Base-by-base conservation (phyloP, 2,797 vertebrate species). In the Phylloscopus collybita region DNA sequence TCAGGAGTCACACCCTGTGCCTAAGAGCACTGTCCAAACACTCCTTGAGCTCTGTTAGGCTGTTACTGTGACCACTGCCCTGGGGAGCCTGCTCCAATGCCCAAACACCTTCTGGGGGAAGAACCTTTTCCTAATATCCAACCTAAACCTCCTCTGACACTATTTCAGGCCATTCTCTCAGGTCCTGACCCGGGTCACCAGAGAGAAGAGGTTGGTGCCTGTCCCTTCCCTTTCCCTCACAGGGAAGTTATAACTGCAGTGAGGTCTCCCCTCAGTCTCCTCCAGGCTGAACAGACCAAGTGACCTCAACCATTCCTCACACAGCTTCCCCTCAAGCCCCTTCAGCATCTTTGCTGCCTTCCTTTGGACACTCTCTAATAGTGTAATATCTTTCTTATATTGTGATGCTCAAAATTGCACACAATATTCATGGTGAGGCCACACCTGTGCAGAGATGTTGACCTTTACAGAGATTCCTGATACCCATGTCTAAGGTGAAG, bases 271-370 rank as follows among this genome's bases (percentile, higher is more conserved):
- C 47, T 82, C 32, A 82, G 66, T 25, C 22, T 71, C 27, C 47
- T 53, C n/a, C 57, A 61, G 66, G 66, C 26, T 82, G 67, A 62
- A 62, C 22, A 71, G 40, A 53, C 1, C 23, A 17, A 71, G 13
- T 32, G 17, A 4, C 49, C 67, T 71, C 80, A 53, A 57, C 2
- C 1, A 1, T 27, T 71, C 26, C 32, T 71, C 66, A 32, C 0
- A 45, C 0, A 0, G 6, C n/a, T 32, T 53, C 57, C 9, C 49
- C 40, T 57, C 38, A 36, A 2, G 5, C 14, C 27, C 11, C 38
- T 61, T 53, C 47, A 20, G 8, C 38, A 36, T 26, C 32, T 26
- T 71, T 18, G 9, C 7, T 44, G 21, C 17, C 11, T 11, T 81
- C 7, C 47, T 53, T 61, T 71, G 21, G 17, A 61, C 21, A 11